Evolutionary conservation across 2,888 invertebrate species (phyloP).

Genomic region (Chromoteleia sp.): DNA sequence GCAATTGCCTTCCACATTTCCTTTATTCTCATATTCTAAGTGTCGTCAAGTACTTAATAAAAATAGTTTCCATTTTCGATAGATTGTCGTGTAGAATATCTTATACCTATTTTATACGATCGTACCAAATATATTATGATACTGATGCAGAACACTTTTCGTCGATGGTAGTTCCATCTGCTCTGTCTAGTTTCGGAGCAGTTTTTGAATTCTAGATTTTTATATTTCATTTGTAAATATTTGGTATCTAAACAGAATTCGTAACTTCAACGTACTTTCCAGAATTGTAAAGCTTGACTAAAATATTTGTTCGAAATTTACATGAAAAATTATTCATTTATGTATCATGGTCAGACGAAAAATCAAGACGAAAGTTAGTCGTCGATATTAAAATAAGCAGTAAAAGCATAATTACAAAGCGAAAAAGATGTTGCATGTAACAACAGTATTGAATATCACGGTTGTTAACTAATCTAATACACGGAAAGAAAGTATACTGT

Average conservation of each 20-base stretch:
- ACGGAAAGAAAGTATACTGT: too few species aligned
- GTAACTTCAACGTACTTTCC: not conserved
- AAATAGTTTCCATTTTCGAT: conserved; percentile 7
- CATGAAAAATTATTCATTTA: not conserved
- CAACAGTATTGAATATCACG: too few species aligned
- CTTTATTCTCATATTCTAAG: not conserved
- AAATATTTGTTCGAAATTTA: not conserved
- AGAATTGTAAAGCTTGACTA: not conserved
- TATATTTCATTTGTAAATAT: conserved; percentile 9
- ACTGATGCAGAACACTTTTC: not conserved
- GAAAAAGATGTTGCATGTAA: too few species aligned
- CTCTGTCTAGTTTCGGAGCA: not conserved
- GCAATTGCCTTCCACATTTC: conserved; percentile 5
- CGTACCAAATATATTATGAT: not conserved
- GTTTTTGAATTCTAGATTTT: conserved; percentile 1
- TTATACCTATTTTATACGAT: not conserved
- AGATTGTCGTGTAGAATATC: too few species aligned
- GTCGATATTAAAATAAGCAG: too few species aligned
- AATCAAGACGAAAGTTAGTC: not conserved
- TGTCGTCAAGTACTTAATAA: conserved; percentile 8
- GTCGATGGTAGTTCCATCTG: not conserved
- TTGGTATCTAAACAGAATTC: not conserved
- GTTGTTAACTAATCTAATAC: too few species aligned
- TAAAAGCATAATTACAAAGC: too few species aligned
- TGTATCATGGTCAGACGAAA: not conserved